Evolutionary conservation across 2,888 invertebrate genomes (phyloP), one percentile per base, ranked within the genome.

Genomic region (Zygogramma bicolorata): DNA sequence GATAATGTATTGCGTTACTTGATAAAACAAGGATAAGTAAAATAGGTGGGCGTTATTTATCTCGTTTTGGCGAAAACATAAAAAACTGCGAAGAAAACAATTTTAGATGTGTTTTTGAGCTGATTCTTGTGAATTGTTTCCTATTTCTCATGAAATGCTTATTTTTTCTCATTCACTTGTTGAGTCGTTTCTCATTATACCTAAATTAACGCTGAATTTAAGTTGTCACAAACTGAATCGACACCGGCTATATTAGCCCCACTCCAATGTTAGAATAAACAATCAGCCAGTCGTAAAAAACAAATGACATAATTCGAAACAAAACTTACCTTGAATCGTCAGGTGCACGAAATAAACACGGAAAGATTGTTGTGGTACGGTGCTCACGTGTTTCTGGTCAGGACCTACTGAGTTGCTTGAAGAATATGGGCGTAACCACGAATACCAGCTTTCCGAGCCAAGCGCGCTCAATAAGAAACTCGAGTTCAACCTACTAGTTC

Each of bases 401-500:
- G 65, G 61, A 58, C 58, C 57, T 20, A 63, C 65, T 53, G 27
- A 68, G 61, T 62, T 38, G 34, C 49, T 18, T 18, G n/a, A n/a
- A 53, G 46, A 42, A 53, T 42, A 73, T 69, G 66, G 73, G 73
- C 69, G 73, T 65, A 34, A 62, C 65, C 70, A 58, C 65, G 46
- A 40, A 34, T 62, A 8, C 53, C 27, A 53, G n/a, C 53, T 53
- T 53, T 53, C 53, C 5, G 53, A 53, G 10, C 27, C 25, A n/a
- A 53, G 53, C 53, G 53, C 53, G 27, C 27, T 46, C 22, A 25
- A 53, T 27, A 53, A 53, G 53, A 53, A 53, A 53, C 53, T 53
- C 25, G 53, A 53, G 25, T 53, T 53, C 27, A 53, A 53, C 53
- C 53, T 53, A 53, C 53, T 53, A 22, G n/a, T 53, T 53, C 53